phyloP scores from a whole-genome alignment of 2,888 invertebrate genomes.

The Craniophora ligustri region DNA sequence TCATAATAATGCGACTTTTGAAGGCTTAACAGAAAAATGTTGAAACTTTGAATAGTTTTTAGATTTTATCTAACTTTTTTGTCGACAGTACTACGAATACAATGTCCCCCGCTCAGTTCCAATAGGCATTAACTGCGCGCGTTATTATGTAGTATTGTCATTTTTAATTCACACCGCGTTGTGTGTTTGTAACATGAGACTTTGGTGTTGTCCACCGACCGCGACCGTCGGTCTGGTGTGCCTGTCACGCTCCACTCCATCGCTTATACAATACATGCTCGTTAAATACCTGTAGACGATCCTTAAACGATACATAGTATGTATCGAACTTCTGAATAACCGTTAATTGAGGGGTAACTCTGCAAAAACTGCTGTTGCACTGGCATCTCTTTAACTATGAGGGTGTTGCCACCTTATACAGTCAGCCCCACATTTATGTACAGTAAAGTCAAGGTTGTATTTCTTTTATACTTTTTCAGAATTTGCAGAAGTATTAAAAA shows the following conservation, averaged over 20 bases:
- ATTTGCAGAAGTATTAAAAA: too few species aligned
- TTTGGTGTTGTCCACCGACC: conserved; percentile 65
- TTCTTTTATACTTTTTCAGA: too few species aligned
- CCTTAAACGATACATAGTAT: conserved; percentile 42
- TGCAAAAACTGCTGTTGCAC: conserved; percentile 24
- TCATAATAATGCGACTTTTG: background rate
- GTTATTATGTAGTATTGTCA: conserved; percentile 51
- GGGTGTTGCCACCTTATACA: conserved; percentile 29
- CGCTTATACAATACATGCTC: conserved; percentile 58
- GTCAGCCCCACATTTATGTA: too few species aligned
- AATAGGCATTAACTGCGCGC: conserved; percentile 45
- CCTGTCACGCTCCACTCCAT: conserved; percentile 64
- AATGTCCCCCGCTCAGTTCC: conserved; percentile 32
- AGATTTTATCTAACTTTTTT: conserved; percentile 20
- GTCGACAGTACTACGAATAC: conserved; percentile 36
- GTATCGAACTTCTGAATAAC: conserved; percentile 19
- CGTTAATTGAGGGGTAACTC: conserved; percentile 27
- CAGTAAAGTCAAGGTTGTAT: too few species aligned
- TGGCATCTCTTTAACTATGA: conserved; percentile 23
- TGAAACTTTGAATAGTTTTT: background rate
- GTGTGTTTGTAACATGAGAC: conserved; percentile 72
- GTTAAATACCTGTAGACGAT: conserved; percentile 40
- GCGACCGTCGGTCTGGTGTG: conserved; percentile 67
- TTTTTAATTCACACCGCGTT: conserved; percentile 74
- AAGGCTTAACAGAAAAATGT: background rate